A percentile compares a stretch with the other conserved stretches of the same genome.
These are phyloP conservation scores for Tridacna crocea DNA, from an alignment of 2,888 invertebrate genomes.

Conservation along the genomic window DNA sequence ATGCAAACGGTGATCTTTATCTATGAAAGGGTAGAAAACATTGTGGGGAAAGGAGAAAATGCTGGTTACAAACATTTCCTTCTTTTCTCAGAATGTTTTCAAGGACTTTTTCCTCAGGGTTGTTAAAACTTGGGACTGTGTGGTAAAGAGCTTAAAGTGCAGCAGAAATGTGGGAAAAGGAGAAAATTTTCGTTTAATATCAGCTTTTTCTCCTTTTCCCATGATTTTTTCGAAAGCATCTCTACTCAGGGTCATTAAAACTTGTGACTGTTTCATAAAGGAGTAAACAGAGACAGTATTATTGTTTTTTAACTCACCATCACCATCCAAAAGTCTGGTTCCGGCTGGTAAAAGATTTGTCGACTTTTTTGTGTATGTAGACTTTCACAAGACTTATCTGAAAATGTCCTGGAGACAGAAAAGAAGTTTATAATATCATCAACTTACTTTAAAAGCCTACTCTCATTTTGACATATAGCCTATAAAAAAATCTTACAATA, in stretches of 20 bases:
- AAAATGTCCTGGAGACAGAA: slow-evolving; percentile 89
- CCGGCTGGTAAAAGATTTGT: slow-evolving; percentile 94
- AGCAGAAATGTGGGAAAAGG: neutral
- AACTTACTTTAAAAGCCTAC: no score
- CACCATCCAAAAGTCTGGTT: slow-evolving; percentile 95
- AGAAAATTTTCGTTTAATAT: neutral
- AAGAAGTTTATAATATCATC: neutral
- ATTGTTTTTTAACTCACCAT: slow-evolving; percentile 83
- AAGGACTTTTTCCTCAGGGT: neutral
- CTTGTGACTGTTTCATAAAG: neutral
- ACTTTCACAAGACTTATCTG: slow-evolving; percentile 91
- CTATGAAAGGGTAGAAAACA: no score
- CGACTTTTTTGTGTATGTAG: slow-evolving; percentile 94
- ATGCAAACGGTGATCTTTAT: no score
- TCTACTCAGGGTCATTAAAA: no score
- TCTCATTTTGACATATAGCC: no score
- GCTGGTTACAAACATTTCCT: slow-evolving; percentile 1
- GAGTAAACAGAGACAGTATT: neutral
- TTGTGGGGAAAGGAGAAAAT: slow-evolving; percentile 8
- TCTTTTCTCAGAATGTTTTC: slow-evolving; percentile 6
- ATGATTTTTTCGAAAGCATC: no score
- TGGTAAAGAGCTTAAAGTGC: neutral
- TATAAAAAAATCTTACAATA: no score
- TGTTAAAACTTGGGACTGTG: neutral
- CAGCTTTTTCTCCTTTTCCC: neutral